Evolutionary conservation across 2,888 invertebrate genomes (phyloP).

Genomic region (Dyspetes luteomarginatus): DNA sequence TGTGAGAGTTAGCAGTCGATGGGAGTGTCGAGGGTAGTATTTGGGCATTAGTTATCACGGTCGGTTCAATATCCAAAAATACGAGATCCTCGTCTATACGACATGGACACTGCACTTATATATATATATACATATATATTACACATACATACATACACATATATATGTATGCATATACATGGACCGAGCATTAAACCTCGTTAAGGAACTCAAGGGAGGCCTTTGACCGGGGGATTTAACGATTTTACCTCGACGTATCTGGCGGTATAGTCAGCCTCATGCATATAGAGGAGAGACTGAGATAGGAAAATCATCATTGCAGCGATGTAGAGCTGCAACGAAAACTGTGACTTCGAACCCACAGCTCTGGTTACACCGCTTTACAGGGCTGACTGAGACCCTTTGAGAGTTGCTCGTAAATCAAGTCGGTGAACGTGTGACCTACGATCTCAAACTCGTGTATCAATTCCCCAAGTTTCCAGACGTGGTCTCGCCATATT

Average conservation of each 20-base stretch:
- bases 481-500: neutral
- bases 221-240: conserved; percentile 31
- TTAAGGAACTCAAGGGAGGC: conserved; percentile 37
- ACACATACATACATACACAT: too few species aligned
- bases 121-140: too few species aligned
- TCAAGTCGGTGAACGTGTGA: conserved; percentile 24
- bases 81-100: neutral
- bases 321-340: neutral
- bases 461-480: conserved; percentile 22
- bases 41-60: conserved; percentile 3
- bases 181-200: conserved; percentile 32
- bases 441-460: neutral
- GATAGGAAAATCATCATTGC: conserved; percentile 25
- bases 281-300: neutral
- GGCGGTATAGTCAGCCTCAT: neutral
- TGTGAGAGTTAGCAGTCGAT: neutral
- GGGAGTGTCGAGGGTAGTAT: conserved; percentile 6
- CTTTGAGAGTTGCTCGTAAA: conserved; percentile 48
- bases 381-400: neutral
- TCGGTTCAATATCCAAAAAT: conserved; percentile 35
- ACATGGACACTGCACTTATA: conserved; percentile 11
- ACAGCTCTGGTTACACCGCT: neutral
- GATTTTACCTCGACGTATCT: conserved; percentile 7
- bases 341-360: neutral
- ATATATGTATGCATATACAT: too few species aligned